These are phyloP conservation scores for Mormyrus hasselquistii DNA, from an alignment of 2,797 vertebrate species.

Conservation along the genomic window DNA sequence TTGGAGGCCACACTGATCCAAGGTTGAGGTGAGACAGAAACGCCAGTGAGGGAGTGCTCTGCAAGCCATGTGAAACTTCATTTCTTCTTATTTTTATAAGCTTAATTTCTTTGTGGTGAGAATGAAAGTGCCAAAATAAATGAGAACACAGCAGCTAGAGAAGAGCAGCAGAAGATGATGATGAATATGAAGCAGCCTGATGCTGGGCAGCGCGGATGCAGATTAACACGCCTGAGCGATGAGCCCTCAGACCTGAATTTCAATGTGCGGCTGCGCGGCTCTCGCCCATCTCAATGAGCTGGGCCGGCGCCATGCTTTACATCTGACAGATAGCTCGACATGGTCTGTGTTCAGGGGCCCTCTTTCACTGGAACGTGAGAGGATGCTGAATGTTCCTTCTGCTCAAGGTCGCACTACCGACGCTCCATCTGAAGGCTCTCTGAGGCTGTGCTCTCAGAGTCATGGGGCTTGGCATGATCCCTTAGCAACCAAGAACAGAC, in stretches of 20 bases:
- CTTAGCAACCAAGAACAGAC: not conserved
- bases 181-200: not conserved
- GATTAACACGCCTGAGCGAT: not conserved
- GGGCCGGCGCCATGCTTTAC: not conserved
- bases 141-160: not conserved
- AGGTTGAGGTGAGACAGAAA: not conserved
- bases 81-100: not conserved
- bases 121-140: not conserved
- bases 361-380: not conserved
- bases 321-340: not conserved
- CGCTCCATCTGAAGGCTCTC: not conserved
- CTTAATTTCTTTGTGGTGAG: not conserved
- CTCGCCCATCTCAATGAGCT: not conserved
- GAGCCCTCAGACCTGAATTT: not conserved
- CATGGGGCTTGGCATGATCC: not conserved
- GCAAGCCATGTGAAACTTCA: not conserved
- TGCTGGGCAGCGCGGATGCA: not conserved
- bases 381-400: not conserved
- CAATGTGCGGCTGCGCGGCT: not conserved
- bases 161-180: not conserved
- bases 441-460: not conserved
- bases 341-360: not conserved
- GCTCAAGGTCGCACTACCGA: not conserved
- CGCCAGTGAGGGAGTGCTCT: not conserved
- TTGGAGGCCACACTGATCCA: not conserved